These are phyloP conservation scores for Eilema sororculum DNA, from an alignment of 2,888 invertebrate species.

Conservation along the genomic window DNA sequence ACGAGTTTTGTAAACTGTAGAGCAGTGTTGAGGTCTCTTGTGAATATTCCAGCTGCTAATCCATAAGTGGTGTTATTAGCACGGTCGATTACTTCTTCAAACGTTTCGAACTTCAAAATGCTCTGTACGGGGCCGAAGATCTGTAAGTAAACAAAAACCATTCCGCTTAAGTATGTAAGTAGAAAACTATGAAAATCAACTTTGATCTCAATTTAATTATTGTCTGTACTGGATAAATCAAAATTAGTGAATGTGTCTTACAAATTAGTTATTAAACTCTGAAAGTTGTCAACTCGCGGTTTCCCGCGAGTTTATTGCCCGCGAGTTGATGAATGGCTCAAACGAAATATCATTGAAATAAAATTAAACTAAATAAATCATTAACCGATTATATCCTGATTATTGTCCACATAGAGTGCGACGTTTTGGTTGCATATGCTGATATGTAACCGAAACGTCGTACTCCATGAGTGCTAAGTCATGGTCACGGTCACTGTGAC, in stretches of 20 bases:
- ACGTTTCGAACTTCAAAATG: constrained; percentile 92
- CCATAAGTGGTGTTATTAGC: constrained; percentile 94
- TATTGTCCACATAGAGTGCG: not conserved
- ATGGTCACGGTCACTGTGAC: too few species aligned
- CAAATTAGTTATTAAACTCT: too few species aligned
- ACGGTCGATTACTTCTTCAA: constrained; percentile 93
- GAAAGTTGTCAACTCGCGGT: too few species aligned
- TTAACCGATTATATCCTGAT: not conserved
- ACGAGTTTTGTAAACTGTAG: constrained; percentile 91
- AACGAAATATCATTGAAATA: too few species aligned
- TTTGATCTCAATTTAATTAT: not conserved
- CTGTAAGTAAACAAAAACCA: constrained; percentile 74
- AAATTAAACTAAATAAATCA: too few species aligned
- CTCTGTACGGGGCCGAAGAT: constrained; percentile 97
- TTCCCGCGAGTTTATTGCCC: too few species aligned
- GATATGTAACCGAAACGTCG: too few species aligned
- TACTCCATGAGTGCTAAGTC: too few species aligned
- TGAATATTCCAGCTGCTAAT: constrained; percentile 93
- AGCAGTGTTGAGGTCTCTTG: constrained; percentile 92
- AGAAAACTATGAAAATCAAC: not conserved
- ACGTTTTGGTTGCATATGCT: too few species aligned
- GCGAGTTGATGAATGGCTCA: too few species aligned
- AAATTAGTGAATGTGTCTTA: too few species aligned
- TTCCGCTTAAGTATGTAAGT: not conserved
- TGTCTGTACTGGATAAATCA: not conserved